Base-by-base conservation (phyloP, 2,797 vertebrate species). In the Sebastes baramenuke region DNA sequence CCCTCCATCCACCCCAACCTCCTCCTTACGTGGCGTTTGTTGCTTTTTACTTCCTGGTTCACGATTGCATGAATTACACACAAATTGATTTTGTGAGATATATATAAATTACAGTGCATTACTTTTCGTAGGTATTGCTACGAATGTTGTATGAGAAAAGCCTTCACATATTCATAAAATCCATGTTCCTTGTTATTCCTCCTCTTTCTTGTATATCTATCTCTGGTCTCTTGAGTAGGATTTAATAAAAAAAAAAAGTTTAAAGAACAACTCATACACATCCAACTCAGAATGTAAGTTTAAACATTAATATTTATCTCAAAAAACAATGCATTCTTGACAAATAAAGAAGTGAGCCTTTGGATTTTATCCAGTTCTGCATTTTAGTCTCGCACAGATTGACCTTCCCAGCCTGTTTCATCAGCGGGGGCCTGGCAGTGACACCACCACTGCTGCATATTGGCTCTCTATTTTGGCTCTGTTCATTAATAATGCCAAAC, bases 401-500 rank as follows among this genome's bases (percentile, higher is more conserved):
- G 89, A 93, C 89, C 88, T 91, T 87, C 80, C 49, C 65, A 38
- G 38, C 34, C 68, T 42, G 65, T 85, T 91, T 88, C 72, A 71
- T 76, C 73, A 86, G 80, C 1, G 68, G 85, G 87, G 81, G 68
- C 81, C 80, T 75, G 67, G 30, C 61, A 82, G 77, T 79, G 89
- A 81, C 79, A 82, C 80, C 22, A 27, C 80, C 60, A 38, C 67
- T 27, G 73, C 83, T 75, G 68, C 79, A 81, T 55, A 83, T 30
- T 58, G 72, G 59, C 83, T 89, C 87, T 84, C 56, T 80, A 62
- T 82, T 89, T 77, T 77, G 82, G 65, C 72, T 85, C 5, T 27
- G n/a, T 90, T 84, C 78, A 87, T 93, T 90, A 94, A 92, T 84
- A 87, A 91, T 86, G 87, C 89, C 86, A 82, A 92, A 89, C 74